Percentiles rank a stretch among this genome's conserved stretches.
phyloP scores from a whole-genome alignment of 1,140 invertebrate genomes.

The Drosophila funebris region DNA sequence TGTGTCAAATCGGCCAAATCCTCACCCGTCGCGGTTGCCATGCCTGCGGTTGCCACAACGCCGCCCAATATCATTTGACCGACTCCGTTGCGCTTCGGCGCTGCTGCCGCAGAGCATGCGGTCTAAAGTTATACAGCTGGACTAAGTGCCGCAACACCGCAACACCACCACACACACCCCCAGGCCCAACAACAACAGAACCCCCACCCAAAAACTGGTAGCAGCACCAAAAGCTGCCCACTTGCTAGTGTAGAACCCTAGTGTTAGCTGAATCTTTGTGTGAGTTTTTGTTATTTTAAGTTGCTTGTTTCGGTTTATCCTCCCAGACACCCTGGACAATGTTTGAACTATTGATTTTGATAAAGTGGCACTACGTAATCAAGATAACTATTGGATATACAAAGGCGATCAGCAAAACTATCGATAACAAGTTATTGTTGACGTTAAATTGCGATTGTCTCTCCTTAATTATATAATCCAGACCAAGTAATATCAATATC shows the following conservation, averaged over 20 bases:
- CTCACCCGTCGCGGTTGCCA: conserved; percentile 55
- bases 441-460: too few species aligned
- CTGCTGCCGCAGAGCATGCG: conserved; percentile 74
- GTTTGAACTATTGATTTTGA: conserved; percentile 16
- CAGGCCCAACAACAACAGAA: neutral
- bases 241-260: conserved; percentile 57
- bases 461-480: neutral
- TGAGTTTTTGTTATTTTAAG: conserved; percentile 14
- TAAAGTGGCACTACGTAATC: too few species aligned
- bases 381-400: too few species aligned
- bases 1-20: conserved; percentile 81
- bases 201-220: conserved; percentile 7
- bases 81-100: conserved; percentile 82
- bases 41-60: conserved; percentile 47
- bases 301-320: conserved; percentile 23
- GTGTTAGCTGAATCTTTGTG: conserved; percentile 58
- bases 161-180: conserved; percentile 11
- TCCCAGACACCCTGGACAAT: neutral
- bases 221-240: conserved; percentile 13
- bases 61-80: conserved; percentile 83
- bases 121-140: conserved; percentile 50
- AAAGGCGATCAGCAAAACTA: too few species aligned
- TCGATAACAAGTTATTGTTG: too few species aligned
- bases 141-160: conserved; percentile 1
- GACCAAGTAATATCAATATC: too few species aligned